Conservation (phyloP, 2,888 invertebrate genomes). For the Nysson spinosus region DNA sequence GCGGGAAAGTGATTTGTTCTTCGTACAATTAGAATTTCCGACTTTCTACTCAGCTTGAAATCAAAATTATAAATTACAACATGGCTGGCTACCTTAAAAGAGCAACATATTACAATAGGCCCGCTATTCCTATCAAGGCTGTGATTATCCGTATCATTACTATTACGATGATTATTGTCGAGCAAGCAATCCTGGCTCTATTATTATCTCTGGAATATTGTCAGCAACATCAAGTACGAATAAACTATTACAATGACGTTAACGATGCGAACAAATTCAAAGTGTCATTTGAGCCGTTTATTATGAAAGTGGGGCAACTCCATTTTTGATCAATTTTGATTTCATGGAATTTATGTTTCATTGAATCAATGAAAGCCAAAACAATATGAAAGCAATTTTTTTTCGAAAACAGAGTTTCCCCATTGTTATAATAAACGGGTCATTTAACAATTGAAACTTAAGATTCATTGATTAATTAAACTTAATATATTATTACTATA, state of each 20-base stretch:
- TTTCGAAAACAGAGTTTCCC: too few relatives aligned
- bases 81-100: conserved; percentile 10
- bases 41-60: conserved; percentile 24
- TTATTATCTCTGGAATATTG: conserved; percentile 25
- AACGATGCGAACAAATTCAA: conserved; percentile 4
- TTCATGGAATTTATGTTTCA: too few relatives aligned
- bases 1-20: neutral
- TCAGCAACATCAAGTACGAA: conserved; percentile 9
- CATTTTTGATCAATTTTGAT: too few relatives aligned
- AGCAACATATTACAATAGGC: conserved; percentile 3
- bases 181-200: conserved; percentile 33
- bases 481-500: too few relatives aligned
- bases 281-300: too few relatives aligned
- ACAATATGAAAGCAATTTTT: too few relatives aligned
- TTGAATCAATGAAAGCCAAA: too few relatives aligned
- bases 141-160: neutral
- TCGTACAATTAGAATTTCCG: conserved; percentile 38
- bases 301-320: too few relatives aligned
- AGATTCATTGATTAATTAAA: too few relatives aligned
- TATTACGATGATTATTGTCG: conserved; percentile 12
- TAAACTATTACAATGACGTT: conserved; percentile 25
- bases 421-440: too few relatives aligned
- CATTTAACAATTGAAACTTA: too few relatives aligned
- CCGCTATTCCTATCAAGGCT: neutral
- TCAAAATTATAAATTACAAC: conserved; percentile 1